These are phyloP conservation scores for Aphelinus certus DNA, from an alignment of 1,140 invertebrate species.

Conservation along the genomic window DNA sequence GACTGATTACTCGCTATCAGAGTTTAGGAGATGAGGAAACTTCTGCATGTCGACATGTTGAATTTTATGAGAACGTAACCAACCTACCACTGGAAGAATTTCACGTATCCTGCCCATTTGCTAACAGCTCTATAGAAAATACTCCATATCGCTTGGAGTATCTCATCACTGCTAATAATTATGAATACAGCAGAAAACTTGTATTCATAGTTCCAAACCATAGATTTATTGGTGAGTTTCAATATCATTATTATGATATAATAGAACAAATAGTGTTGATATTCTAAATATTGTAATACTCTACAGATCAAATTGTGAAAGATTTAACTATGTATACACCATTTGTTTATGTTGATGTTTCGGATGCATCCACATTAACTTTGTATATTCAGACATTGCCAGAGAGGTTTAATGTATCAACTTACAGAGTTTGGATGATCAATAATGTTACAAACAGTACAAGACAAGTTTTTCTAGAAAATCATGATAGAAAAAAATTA, in stretches of 20 bases:
- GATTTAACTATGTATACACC: constrained; percentile 50
- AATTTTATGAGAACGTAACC: constrained; percentile 44
- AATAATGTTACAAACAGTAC: constrained; percentile 50
- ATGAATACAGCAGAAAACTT: constrained; percentile 56
- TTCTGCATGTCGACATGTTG: constrained; percentile 49
- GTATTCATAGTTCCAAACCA: constrained; percentile 57
- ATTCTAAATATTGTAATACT: constrained; percentile 6
- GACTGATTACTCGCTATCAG: constrained; percentile 55
- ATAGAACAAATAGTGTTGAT: constrained; percentile 7
- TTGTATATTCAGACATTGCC: constrained; percentile 58
- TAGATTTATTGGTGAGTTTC: constrained; percentile 51
- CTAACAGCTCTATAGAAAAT: constrained; percentile 49
- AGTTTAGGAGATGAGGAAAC: constrained; percentile 43
- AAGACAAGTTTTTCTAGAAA: constrained; percentile 40
- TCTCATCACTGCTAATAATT: constrained; percentile 43
- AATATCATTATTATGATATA: constrained; percentile 11
- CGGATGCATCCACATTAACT: constrained; percentile 45
- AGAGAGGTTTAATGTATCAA: constrained; percentile 51
- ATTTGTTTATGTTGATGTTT: constrained; percentile 58
- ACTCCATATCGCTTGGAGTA: constrained; percentile 54
- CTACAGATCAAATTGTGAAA: constrained; percentile 37
- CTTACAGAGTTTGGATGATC: constrained; percentile 56
- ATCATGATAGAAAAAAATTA: constrained; percentile 29
- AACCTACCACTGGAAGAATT: constrained; percentile 41
- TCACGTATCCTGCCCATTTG: constrained; percentile 56